These are phyloP conservation scores for Gallirallus australis DNA, from an alignment of 2,797 vertebrate species.

Conservation along the genomic window DNA sequence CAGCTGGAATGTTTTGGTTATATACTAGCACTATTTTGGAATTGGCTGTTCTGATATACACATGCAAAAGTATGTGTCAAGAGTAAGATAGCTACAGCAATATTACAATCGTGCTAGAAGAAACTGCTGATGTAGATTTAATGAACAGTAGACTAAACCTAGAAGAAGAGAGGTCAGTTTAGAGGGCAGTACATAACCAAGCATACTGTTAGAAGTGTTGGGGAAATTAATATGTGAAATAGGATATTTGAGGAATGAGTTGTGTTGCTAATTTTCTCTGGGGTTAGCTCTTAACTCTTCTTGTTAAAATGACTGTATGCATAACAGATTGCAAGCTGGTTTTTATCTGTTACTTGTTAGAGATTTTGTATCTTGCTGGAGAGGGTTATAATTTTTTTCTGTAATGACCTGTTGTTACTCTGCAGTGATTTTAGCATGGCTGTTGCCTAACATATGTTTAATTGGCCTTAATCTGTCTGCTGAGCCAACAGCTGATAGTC, in stretches of 20 bases:
- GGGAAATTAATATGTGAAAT: not conserved
- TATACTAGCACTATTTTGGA: not conserved
- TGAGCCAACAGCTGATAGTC: not conserved
- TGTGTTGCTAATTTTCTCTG: not conserved
- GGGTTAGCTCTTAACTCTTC: not conserved
- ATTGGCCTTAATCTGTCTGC: not conserved
- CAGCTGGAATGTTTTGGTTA: not conserved
- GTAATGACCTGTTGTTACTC: not conserved
- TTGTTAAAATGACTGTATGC: not conserved
- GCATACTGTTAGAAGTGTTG: not conserved
- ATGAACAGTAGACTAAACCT: not conserved
- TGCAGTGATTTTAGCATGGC: not conserved
- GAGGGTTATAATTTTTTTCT: not conserved
- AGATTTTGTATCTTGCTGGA: not conserved
- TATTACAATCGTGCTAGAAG: not conserved
- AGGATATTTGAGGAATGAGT: not conserved
- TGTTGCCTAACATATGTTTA: not conserved
- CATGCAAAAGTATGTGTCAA: not conserved
- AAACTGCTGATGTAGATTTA: not conserved
- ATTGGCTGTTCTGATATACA: not conserved
- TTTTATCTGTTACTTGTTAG: not conserved
- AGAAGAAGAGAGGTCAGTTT: not conserved
- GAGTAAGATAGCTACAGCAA: not conserved
- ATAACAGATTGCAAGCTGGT: not conserved
- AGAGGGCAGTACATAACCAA: not conserved